Evolutionary conservation across 2,797 vertebrate genomes (phyloP).

Genomic region (Threskiornis aethiopicus): DNA sequence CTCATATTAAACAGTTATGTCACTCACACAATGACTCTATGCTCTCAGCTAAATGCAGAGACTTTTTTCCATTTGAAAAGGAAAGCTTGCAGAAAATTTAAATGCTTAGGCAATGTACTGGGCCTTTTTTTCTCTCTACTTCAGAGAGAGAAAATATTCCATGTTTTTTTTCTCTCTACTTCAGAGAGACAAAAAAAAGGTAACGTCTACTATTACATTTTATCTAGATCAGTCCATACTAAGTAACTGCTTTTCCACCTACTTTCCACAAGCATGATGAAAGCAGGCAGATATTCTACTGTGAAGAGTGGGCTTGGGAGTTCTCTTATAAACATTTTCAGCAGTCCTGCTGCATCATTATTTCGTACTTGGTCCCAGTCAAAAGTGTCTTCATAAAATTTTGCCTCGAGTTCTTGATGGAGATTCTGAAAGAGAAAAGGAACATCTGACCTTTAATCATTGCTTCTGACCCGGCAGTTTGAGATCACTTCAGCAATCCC

Average conservation of each 20-base stretch:
- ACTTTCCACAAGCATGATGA: constrained; percentile 88
- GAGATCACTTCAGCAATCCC: neutral
- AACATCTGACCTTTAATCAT: neutral
- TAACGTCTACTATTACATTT: neutral
- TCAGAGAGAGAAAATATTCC: neutral
- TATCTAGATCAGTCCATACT: neutral
- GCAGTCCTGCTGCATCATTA: constrained; percentile 88
- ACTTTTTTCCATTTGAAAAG: neutral
- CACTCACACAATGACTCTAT: neutral
- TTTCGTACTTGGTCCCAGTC: constrained; percentile 92
- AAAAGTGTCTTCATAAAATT: constrained; percentile 83
- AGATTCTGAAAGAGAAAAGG: constrained; percentile 79
- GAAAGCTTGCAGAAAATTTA: neutral
- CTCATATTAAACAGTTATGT: neutral
- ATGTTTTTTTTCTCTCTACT: neutral
- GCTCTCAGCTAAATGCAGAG: neutral
- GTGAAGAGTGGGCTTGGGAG: constrained; percentile 91
- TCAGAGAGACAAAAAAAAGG: neutral
- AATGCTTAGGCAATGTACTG: neutral
- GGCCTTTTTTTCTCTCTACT: neutral
- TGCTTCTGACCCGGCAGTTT: neutral
- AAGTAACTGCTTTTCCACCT: constrained; percentile 45
- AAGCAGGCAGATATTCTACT: constrained; percentile 88
- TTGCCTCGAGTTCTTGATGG: constrained; percentile 88
- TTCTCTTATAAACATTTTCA: constrained; percentile 96